phyloP scores from a whole-genome alignment of 2,888 invertebrate genomes.

The Lasioglossum marginatum region DNA sequence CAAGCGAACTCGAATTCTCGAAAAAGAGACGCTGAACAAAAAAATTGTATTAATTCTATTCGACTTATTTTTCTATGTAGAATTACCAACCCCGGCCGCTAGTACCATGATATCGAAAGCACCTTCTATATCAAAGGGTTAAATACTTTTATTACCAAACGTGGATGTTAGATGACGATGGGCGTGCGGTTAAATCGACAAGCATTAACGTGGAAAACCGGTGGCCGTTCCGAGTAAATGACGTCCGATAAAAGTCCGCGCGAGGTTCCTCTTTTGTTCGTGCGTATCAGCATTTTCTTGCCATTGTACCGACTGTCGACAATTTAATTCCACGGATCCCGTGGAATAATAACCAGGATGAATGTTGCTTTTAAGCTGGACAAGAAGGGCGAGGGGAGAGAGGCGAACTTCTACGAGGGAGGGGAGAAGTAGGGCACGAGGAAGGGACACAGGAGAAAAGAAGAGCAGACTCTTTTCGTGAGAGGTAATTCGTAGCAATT shows the following conservation, averaged over 20 bases:
- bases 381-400: conserved; percentile 18
- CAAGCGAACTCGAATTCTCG: too few species aligned
- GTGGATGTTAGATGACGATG: neutral
- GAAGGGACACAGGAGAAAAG: neutral
- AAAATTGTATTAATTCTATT: too few species aligned
- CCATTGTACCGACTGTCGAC: conserved; percentile 33
- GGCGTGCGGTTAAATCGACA: conserved; percentile 28
- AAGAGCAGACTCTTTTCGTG: conserved; percentile 28
- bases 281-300: conserved; percentile 16
- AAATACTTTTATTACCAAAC: conserved; percentile 13
- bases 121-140: neutral
- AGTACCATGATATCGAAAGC: too few species aligned
- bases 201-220: conserved; percentile 37
- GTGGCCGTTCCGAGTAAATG: conserved; percentile 25
- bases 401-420: neutral
- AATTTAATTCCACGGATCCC: conserved; percentile 40
- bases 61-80: too few species aligned
- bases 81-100: neutral
- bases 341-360: conserved; percentile 65
- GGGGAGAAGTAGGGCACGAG: neutral
- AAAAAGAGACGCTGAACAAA: too few species aligned
- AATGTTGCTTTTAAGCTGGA: conserved; percentile 59
- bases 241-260: conserved; percentile 40
- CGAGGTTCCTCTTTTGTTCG: conserved; percentile 36
- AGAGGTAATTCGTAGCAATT: conserved; percentile 68